phyloP scores from a whole-genome alignment of 2,888 invertebrate species.

The Pollenia amentaria region DNA sequence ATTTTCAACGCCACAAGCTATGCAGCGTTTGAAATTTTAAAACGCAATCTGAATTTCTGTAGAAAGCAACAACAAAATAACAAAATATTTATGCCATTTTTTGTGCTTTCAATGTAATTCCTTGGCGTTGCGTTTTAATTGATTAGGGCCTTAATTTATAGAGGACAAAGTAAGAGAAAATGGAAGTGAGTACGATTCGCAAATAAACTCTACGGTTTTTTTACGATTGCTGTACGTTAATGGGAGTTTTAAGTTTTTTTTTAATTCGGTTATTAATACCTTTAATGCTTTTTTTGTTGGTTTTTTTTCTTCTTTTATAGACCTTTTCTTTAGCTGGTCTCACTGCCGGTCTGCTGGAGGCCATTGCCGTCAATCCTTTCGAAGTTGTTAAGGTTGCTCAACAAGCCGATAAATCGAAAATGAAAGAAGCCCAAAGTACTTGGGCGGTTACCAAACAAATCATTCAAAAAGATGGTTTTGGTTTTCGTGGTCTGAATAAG shows the following conservation, averaged over 20 bases:
- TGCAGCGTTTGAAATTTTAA: too few relatives aligned
- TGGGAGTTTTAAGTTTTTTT: neutral
- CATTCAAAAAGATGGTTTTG: constrained; percentile 90
- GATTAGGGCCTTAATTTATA: too few relatives aligned
- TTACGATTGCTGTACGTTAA: too few relatives aligned
- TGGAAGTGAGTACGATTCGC: too few relatives aligned
- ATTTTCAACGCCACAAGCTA: too few relatives aligned
- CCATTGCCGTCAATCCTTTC: constrained; percentile 95
- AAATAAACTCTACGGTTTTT: too few relatives aligned
- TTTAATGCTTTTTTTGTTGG: neutral
- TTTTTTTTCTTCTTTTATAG: constrained; percentile 85
- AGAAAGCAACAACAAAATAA: too few relatives aligned
- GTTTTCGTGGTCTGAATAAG: constrained; percentile 92
- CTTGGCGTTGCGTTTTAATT: too few relatives aligned
- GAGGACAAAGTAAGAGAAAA: too few relatives aligned
- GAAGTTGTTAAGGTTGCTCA: constrained; percentile 97
- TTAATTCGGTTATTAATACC: neutral
- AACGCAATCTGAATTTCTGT: too few relatives aligned
- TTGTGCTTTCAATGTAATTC: too few relatives aligned
- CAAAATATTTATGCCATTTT: too few relatives aligned
- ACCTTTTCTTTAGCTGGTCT: constrained; percentile 95
- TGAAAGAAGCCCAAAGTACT: constrained; percentile 89
- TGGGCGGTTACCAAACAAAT: constrained; percentile 93
- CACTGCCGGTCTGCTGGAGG: constrained; percentile 96
- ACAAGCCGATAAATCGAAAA: constrained; percentile 89